A percentile compares a stretch with the other conserved stretches of the same genome.
phyloP scores from a whole-genome alignment of 2,888 invertebrate genomes.

The Germaria angustata region DNA sequence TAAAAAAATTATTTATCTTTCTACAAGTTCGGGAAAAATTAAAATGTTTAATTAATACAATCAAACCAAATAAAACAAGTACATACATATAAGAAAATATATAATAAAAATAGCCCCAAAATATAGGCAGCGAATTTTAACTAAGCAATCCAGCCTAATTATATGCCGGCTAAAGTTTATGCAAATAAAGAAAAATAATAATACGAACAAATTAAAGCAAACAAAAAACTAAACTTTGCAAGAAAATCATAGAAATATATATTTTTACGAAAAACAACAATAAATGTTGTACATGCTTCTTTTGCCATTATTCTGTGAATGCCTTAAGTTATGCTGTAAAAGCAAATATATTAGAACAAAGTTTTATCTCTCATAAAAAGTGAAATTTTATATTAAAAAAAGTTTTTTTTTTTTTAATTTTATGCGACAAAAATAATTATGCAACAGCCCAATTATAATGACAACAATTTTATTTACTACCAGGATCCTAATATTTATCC shows the following conservation, averaged over 20 bases:
- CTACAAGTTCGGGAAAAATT: too few species aligned
- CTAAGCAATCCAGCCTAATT: slow-evolving; percentile 1
- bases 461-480: slow-evolving; percentile 56
- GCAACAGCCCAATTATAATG: slow-evolving; percentile 73
- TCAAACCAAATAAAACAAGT: neutral
- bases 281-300: neutral
- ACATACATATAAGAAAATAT: neutral
- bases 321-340: slow-evolving; percentile 23
- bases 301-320: neutral
- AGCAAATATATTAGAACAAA: neutral
- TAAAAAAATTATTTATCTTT: too few species aligned
- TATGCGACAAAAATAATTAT: slow-evolving; percentile 59
- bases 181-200: too few species aligned
- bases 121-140: slow-evolving; percentile 22
- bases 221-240: neutral
- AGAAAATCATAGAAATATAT: too few species aligned
- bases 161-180: slow-evolving; percentile 2
- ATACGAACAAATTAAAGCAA: too few species aligned
- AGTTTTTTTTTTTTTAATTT: neutral
- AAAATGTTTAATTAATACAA: neutral
- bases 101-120: neutral
- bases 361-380: neutral
- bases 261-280: neutral
- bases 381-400: slow-evolving; percentile 12
- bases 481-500: slow-evolving; percentile 28